Base-by-base conservation (phyloP, 2,113 vertebrate genomes). In the Gila orcuttii region DNA sequence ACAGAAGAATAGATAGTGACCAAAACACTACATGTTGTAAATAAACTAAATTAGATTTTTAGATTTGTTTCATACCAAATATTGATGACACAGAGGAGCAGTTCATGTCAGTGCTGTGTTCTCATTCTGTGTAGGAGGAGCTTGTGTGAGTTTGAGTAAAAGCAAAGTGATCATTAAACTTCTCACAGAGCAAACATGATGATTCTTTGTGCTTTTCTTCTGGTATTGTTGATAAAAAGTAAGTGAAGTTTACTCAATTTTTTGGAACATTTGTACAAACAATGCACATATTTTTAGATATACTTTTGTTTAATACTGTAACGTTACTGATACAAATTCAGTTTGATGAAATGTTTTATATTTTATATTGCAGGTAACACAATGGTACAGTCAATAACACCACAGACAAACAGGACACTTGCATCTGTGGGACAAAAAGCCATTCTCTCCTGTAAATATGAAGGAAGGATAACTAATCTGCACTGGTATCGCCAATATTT, bases 401-500 rank as follows among this genome's bases (percentile, higher is more conserved):
- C 57, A 45, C 11, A n/a, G 57, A 0, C 42, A 39, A 28, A 45
- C 33, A 62, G 42, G 23, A 42, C 23, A 62, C 6, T 62, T 79
- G 6, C 33, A 62, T 39, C 57, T 62, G 78, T 60, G 13, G 36
- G 36, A 25, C 31, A 42, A 45, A 60, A 13, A 9, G 36, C 25
- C 21, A 25, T 6, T 17, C 7, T 80, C 1, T 60, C 78, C 33
- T 80, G 78, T 60, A 42, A 45, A 80, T 80, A 60, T 62, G 31
- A 23, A 25, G 78, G 55, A 62, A 1, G 36, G 15, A 11, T 80
- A 80, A 25, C 1, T 25, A n/a, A 33, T 31, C 13, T 85, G 8
- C 57, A 85, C 19, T 79, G 75, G 84, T 85, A 85, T 79, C 84
- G 74, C 5, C 83, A 78, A 28, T 85, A 50, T 77, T 1, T 28